Evolutionary conservation across 2,888 invertebrate species (phyloP).

Genomic region (Troilus luridus): DNA sequence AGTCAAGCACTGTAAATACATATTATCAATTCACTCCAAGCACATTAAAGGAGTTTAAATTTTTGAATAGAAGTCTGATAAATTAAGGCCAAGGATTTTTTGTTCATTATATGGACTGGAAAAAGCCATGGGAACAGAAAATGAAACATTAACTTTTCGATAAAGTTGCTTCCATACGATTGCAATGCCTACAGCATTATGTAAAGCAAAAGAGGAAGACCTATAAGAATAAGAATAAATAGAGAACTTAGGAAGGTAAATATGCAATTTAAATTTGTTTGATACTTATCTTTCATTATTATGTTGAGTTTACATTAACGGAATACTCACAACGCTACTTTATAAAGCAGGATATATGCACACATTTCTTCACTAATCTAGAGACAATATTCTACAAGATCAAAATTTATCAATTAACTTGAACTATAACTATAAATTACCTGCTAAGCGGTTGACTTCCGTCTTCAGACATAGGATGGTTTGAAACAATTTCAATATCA

Average conservation of each 20-base stretch:
- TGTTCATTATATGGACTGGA: neutral
- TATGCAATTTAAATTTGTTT: neutral
- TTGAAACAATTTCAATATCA: slow-evolving; percentile 67
- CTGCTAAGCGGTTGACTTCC: slow-evolving; percentile 67
- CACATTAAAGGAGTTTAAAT: neutral
- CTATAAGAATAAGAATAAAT: neutral
- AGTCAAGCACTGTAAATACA: neutral
- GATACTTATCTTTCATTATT: neutral
- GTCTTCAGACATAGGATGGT: slow-evolving; percentile 66
- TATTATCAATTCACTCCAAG: neutral
- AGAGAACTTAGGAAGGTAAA: neutral
- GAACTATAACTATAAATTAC: slow-evolving; percentile 60
- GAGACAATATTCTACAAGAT: neutral
- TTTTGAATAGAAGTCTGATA: neutral
- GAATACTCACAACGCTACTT: neutral
- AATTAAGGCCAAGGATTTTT: neutral
- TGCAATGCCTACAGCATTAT: no score
- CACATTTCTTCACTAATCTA: neutral
- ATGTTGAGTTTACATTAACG: no score
- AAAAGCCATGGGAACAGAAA: neutral
- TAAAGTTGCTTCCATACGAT: neutral
- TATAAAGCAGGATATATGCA: neutral
- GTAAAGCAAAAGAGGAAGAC: neutral
- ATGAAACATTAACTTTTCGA: neutral
- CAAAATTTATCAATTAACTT: neutral